Evolutionary conservation across 2,797 vertebrate genomes (phyloP).

Genomic region (Tragelaphus eurycerus): DNA sequence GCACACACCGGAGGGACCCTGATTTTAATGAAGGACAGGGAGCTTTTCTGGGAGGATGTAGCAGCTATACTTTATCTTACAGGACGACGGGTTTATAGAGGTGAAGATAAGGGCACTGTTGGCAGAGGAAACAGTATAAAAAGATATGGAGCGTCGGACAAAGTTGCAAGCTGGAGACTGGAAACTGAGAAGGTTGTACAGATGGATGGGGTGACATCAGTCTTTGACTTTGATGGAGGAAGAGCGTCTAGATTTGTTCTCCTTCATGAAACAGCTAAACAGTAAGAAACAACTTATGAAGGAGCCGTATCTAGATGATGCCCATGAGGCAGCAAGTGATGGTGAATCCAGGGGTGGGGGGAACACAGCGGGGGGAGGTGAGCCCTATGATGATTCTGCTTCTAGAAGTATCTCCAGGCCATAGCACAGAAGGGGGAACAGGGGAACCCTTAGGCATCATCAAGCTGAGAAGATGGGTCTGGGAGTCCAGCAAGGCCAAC

Average conservation of each 20-base stretch:
- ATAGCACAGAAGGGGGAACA: neutral
- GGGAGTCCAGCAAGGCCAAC: no score
- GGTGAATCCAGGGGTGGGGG: no score
- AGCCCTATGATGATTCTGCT: neutral
- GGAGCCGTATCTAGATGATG: no score
- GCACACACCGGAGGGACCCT: accelerated
- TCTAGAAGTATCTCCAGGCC: neutral
- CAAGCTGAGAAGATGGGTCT: neutral
- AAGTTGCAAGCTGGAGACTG: neutral
- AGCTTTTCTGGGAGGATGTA: neutral
- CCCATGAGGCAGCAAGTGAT: neutral
- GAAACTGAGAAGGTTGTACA: neutral
- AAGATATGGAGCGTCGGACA: neutral
- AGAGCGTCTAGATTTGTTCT: neutral
- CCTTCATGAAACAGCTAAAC: neutral
- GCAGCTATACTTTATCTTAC: neutral
- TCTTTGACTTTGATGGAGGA: neutral
- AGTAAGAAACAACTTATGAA: neutral
- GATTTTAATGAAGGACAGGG: neutral
- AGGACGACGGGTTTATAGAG: neutral
- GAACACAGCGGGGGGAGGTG: accelerated
- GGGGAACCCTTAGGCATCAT: neutral
- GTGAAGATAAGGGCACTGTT: neutral
- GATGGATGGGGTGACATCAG: neutral
- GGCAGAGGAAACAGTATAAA: neutral